These are phyloP conservation scores for Hydrozoanthus tunicans DNA, from an alignment of 64 coral and sea anemone genomes.

Conservation along the genomic window DNA sequence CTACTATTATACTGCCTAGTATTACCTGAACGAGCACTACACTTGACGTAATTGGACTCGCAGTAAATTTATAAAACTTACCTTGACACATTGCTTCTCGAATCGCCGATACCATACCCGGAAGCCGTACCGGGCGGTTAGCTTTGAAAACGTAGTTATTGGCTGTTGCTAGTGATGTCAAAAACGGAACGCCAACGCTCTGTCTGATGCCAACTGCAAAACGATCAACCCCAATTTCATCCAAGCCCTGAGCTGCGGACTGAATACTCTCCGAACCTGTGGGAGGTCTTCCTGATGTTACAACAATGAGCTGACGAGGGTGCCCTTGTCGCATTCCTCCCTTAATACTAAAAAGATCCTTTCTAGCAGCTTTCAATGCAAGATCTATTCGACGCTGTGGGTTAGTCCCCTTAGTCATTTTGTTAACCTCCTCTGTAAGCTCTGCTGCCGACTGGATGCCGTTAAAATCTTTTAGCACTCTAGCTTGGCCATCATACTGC, in stretches of 20 bases:
- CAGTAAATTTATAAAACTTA: slow-evolving; percentile 15
- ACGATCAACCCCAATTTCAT: slow-evolving; percentile 57
- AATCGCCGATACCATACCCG: slow-evolving; percentile 22
- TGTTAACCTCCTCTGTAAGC: slow-evolving; percentile 44
- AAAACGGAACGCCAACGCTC: slow-evolving; percentile 20
- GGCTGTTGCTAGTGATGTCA: slow-evolving; percentile 57
- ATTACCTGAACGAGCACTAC: no score
- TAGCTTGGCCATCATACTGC: slow-evolving; percentile 62
- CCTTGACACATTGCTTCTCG: slow-evolving; percentile 54
- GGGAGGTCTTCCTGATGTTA: slow-evolving; percentile 41
- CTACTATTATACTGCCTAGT: no score
- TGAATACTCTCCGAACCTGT: slow-evolving; percentile 27
- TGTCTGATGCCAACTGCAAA: slow-evolving; percentile 74
- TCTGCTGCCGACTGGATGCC: slow-evolving; percentile 50
- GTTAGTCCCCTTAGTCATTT: slow-evolving; percentile 38
- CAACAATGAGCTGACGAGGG: slow-evolving; percentile 65
- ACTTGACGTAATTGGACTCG: no score
- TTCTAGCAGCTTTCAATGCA: slow-evolving; percentile 60
- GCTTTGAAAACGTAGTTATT: slow-evolving; percentile 49
- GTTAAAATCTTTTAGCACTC: slow-evolving; percentile 57
- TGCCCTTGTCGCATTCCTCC: slow-evolving; percentile 83
- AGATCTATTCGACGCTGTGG: slow-evolving; percentile 55
- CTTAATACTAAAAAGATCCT: slow-evolving; percentile 74
- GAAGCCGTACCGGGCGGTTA: slow-evolving; percentile 38
- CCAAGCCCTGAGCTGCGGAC: slow-evolving; percentile 43